phyloP scores from a whole-genome alignment of 2,888 invertebrate species.

The Hofmannophila pseudospretella region DNA sequence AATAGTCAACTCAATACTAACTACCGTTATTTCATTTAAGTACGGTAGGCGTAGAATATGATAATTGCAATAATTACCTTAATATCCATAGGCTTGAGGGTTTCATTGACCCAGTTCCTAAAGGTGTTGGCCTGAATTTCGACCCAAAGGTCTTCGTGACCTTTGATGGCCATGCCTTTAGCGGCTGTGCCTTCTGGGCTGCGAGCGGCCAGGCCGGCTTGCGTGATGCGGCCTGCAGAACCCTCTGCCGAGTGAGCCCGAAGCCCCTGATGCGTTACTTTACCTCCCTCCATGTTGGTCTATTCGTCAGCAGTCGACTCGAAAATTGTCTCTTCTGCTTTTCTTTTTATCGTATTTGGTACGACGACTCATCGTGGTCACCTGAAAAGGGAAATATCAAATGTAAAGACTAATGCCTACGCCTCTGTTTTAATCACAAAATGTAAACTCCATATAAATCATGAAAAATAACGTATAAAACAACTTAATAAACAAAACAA shows the following conservation, averaged over 20 bases:
- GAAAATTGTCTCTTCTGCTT: slow-evolving; percentile 23
- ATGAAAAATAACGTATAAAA: too few relatives aligned
- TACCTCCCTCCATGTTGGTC: slow-evolving; percentile 67
- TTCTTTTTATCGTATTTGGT: slow-evolving; percentile 37
- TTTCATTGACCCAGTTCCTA: slow-evolving; percentile 98
- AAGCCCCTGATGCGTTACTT: slow-evolving; percentile 78
- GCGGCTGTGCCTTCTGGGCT: slow-evolving; percentile 96
- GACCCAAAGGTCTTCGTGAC: slow-evolving; percentile 96
- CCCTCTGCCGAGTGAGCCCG: slow-evolving; percentile 79
- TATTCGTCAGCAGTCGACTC: slow-evolving; percentile 18
- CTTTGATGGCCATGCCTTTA: slow-evolving; percentile 96
- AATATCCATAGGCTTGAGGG: slow-evolving; percentile 83
- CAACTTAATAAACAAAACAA: too few relatives aligned
- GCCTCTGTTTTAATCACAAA: too few relatives aligned
- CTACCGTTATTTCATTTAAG: background rate
- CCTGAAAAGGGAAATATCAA: slow-evolving; percentile 33
- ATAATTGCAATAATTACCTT: slow-evolving; percentile 62
- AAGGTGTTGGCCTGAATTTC: slow-evolving; percentile 98
- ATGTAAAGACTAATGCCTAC: too few relatives aligned
- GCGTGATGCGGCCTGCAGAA: slow-evolving; percentile 80
- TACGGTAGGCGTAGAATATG: slow-evolving; percentile 1
- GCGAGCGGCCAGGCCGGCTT: slow-evolving; percentile 90
- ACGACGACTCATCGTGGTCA: slow-evolving; percentile 40
- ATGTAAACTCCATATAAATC: too few relatives aligned
- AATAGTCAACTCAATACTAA: too few relatives aligned